Evolutionary conservation across 2,797 vertebrate genomes (phyloP), one percentile per base, ranked within the genome.

Genomic region (Syndactyla subalaris): DNA sequence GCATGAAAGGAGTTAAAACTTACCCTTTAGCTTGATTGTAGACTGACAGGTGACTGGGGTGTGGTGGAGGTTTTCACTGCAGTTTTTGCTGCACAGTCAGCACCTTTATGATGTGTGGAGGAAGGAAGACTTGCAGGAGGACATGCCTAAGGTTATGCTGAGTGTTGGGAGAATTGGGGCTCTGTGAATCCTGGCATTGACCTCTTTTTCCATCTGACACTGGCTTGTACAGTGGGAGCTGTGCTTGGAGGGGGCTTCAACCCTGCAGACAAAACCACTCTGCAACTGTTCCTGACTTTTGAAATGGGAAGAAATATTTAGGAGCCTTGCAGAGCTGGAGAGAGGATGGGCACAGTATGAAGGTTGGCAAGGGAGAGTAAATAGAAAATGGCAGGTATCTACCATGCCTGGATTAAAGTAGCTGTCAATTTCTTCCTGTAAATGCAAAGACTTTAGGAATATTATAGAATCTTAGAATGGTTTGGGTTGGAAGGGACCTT

Each of bases 381-480:
- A 43, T 3, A 76, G 46, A 51, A 89, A 79, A 41, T 14, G 34
- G 8, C 16, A 38, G 43, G 6, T 71, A 20, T 17, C 63, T 66
- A 4, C 38, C 61, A 48, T 22, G 4, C 38, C 23, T 85, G 30
- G 6, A 6, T 77, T 26, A 63, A 54, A 65, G 55, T 1, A 0
- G 34, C 21, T 68, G 12, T 57, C 30, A 75, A 2, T 0, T 0
- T 27, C 45, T 63, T 21, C 5, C 2, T 9, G 24, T 66, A 59
- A 52, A 55, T 20, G 3, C n/a, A 23, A 65, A 74, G 65, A 27
- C 8, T 55, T 10, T 27, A 82, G 34, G 9, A 49, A 36, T 57
- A n/a, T 45, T 72, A 24, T 6, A 65, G 19, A 51, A 43, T 38
- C 27, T 36, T 43, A n/a, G 43, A 24, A 66, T 58, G 23, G 19